phyloP scores from a whole-genome alignment of 1,140 invertebrate species.

The Drosophila seguyi region DNA sequence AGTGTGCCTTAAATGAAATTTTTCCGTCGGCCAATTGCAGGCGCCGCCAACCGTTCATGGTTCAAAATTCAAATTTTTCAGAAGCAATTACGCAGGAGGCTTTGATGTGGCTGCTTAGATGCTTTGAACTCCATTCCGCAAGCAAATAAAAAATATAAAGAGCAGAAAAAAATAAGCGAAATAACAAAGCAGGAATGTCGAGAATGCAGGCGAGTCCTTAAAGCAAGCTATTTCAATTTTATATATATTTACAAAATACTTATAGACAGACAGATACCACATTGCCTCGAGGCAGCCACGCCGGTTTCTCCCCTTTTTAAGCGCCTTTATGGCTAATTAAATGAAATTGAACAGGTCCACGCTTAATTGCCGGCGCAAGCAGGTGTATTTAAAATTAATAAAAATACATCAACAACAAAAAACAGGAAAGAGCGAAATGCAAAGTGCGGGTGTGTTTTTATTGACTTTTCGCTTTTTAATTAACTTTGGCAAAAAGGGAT shows the following conservation, averaged over 20 bases:
- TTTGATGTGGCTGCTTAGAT: constrained; percentile 67
- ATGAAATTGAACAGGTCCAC: constrained; percentile 55
- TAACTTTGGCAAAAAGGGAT: constrained; percentile 62
- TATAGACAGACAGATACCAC: constrained; percentile 2
- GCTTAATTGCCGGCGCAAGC: constrained; percentile 41
- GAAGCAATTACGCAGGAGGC: constrained; percentile 60
- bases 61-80: constrained; percentile 59
- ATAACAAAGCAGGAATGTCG: constrained; percentile 53
- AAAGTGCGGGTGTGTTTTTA: constrained; percentile 43
- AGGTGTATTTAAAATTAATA: constrained; percentile 59
- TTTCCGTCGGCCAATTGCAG: constrained; percentile 27
- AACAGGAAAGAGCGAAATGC: background rate
- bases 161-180: too few species aligned
- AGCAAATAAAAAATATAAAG: constrained; percentile 29
- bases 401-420: constrained; percentile 11
- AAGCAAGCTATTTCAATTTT: constrained; percentile 40
- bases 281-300: background rate
- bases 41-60: constrained; percentile 8
- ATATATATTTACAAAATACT: background rate
- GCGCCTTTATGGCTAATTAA: constrained; percentile 44
- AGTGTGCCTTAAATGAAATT: constrained; percentile 39
- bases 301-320: constrained; percentile 21
- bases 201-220: constrained; percentile 43
- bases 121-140: constrained; percentile 60
- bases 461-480: constrained; percentile 67